Evolutionary conservation across 2,113 vertebrate genomes (phyloP), one percentile per base, ranked within the genome.

Genomic region (Vidua chalybeata): DNA sequence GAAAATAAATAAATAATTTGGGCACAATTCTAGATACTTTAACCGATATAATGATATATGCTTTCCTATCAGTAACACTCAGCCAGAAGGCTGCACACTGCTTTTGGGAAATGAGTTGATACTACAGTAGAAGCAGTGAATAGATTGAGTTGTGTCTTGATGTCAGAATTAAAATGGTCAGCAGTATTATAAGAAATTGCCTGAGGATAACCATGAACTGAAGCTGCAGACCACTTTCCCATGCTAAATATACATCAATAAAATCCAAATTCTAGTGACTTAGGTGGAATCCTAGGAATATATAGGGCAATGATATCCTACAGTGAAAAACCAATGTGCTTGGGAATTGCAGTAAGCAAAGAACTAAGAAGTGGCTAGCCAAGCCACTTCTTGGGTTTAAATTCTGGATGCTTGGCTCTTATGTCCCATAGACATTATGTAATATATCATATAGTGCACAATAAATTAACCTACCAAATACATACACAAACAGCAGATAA

Each of bases 1-100:
- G 68, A 93, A 96, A 92, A 83, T 22, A 77, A 94, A 84, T 68
- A 86, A 93, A 78, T 71, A 91, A 48, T 56, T 67, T 58, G 54
- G 7, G 69, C 59, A 92, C 51, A 68, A 23, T 75, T 96, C 35
- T 43, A 46, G n/a, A 63, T 73, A 82, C 39, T 92, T 90, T 45
- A 74, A 86, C 69, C 56, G 12, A 85, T 66, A 85, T 37, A 24
- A 76, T 43, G 55, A 92, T 64, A 73, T 26, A 94, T 48, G 37
- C 35, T 94, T 69, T 73, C 7, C 13, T 92, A 45, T 49, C 68
- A 77, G 82, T 91, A 56, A 95, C 21, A 64, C 9, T 33, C 48
- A 67, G 71, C 41, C 68, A 95, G 84, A 96, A 68, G 23, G 11
- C 49, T 87, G 27, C 56, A 63, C 12, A 15, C n/a, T 35, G 66